Conservation (phyloP, 2,797 vertebrate genomes). For the Valencia hispanica region DNA sequence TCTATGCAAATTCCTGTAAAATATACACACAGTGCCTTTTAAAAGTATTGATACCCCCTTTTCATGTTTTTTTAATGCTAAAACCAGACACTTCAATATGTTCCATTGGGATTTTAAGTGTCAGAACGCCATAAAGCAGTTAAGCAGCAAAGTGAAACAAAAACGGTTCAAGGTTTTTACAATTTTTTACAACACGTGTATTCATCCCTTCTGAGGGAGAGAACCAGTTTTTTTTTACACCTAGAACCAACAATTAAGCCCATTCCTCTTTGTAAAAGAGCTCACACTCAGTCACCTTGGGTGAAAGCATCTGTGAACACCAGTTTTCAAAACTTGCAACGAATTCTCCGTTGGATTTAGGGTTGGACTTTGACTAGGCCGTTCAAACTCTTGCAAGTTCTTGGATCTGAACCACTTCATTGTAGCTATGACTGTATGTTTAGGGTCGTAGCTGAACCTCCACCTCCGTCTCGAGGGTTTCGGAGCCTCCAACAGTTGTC, state of each 20-base stretch:
- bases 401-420: background rate
- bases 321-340: too few relatives aligned
- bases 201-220: background rate
- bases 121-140: background rate
- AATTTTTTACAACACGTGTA: background rate
- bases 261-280: background rate
- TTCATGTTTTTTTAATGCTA: background rate
- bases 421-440: too few relatives aligned
- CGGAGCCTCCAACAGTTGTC: too few relatives aligned
- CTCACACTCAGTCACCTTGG: too few relatives aligned
- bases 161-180: background rate
- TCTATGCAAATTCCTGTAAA: slow-evolving; percentile 36
- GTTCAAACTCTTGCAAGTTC: background rate
- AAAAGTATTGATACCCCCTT: background rate
- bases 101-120: background rate
- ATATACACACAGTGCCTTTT: background rate
- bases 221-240: background rate
- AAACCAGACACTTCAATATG: background rate
- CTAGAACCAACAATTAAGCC: background rate
- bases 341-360: too few relatives aligned
- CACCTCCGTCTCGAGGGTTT: too few relatives aligned
- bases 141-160: background rate
- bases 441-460: too few relatives aligned
- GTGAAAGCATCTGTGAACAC: too few relatives aligned
- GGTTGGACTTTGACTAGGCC: background rate